Conservation (phyloP, 2,797 vertebrate genomes). For the Oophaga sylvatica region DNA sequence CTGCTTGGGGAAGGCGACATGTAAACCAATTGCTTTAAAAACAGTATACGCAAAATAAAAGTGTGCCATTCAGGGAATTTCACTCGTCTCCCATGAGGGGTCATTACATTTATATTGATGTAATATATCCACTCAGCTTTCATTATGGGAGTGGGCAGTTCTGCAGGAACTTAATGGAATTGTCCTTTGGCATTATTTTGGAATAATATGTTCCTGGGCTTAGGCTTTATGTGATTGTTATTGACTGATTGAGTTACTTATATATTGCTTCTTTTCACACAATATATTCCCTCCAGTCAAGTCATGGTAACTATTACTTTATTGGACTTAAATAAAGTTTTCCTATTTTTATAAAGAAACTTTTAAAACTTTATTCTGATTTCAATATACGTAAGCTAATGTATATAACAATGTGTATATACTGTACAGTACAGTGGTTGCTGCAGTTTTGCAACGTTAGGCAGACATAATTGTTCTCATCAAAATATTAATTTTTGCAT, state of each 20-base stretch:
- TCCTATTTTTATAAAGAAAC: not conserved
- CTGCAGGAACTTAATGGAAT: not conserved
- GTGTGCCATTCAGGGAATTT: not conserved
- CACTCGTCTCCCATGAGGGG: not conserved
- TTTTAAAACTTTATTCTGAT: not conserved
- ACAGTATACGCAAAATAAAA: not conserved
- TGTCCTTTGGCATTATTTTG: constrained; percentile 17
- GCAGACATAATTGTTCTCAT: too few species aligned
- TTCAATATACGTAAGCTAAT: too few species aligned
- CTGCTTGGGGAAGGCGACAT: not conserved
- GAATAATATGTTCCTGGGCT: not conserved
- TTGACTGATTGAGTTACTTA: not conserved
- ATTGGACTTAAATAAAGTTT: not conserved
- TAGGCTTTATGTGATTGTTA: constrained; percentile 18
- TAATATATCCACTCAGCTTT: constrained; percentile 21
- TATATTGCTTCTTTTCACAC: not conserved
- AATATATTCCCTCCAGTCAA: not conserved
- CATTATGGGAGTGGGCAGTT: not conserved
- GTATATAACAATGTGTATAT: too few species aligned
- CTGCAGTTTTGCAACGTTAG: too few species aligned
- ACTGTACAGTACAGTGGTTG: too few species aligned
- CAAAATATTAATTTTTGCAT: too few species aligned
- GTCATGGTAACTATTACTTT: not conserved
- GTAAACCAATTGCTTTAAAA: constrained; percentile 3
- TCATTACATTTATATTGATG: constrained; percentile 9